Evolutionary conservation across 2,888 invertebrate species (phyloP), one percentile per base, ranked within the genome.

Genomic region (Metallyticus violacea): DNA sequence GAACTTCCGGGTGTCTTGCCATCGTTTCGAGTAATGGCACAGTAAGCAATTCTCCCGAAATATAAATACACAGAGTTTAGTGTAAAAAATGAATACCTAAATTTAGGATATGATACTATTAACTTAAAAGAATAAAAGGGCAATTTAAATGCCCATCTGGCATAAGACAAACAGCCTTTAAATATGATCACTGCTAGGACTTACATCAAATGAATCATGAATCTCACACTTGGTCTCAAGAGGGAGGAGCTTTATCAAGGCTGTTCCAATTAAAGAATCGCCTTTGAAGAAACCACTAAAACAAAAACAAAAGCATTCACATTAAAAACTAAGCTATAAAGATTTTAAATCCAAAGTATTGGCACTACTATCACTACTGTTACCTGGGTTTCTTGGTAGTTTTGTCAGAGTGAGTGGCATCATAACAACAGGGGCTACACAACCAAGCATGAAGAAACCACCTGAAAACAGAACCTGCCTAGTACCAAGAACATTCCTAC

Each of bases 241-340:
- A n/a, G 96, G 96, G 89, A 96, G 96, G 88, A 99, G 92, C 91
- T 99, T 99, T 22, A 99, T 95, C 88, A 93, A 94, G 22, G 94
- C 96, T 3, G 96, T 94, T 29, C 99, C 99, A 86, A 99, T 93
- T 84, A 97, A 92, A 85, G 95, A 93, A 92, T 99, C 99, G 90
- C 96, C 95, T 89, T 97, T 95, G 91, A 99, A 95, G 93, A 99
- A 98, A 89, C 99, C 98, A 92, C 98, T 98, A 95, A 93, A 97
- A 96, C 89, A 90, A 62, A 89, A 15, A 4, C 40, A 62, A 3
- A 62, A 88, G 40, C 40, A 62, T n/a, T n/a, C n/a, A n/a, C 40
- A 62, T 62, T 15, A 62, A 62, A 3, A 62, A 22, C 22, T 62
- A 62, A 9, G 22, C 40, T 62, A 62, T 62, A 62, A 9, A 62